A percentile compares a stretch with the other conserved stretches of the same genome.
These are phyloP conservation scores for Plutomurus gul DNA, from an alignment of 1,140 invertebrate genomes.

Conservation along the genomic window DNA sequence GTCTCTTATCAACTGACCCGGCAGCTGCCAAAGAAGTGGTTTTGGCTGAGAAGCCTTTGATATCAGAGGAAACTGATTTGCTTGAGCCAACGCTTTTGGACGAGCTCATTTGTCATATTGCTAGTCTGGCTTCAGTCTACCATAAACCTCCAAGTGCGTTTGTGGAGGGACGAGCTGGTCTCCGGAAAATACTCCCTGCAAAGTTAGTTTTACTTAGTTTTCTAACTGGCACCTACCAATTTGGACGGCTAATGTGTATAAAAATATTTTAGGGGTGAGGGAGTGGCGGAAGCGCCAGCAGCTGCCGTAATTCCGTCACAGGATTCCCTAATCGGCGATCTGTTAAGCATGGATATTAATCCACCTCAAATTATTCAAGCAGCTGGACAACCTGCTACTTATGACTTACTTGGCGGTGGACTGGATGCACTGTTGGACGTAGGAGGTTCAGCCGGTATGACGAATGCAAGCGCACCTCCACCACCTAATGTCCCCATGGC, in stretches of 20 bases:
- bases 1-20: conserved; percentile 96
- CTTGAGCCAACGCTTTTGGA: conserved; percentile 96
- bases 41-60: conserved; percentile 98
- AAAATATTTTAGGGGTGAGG: conserved; percentile 46
- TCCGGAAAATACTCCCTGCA: conserved; percentile 62
- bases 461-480: conserved; percentile 20
- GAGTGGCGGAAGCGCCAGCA: conserved; percentile 53
- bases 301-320: conserved; percentile 83
- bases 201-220: conserved; percentile 18
- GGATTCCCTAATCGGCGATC: conserved; percentile 94
- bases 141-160: conserved; percentile 99
- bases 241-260: too few relatives aligned
- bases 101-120: conserved; percentile 99
- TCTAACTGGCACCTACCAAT: too few relatives aligned
- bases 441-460: conserved; percentile 54
- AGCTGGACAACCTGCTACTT: conserved; percentile 60
- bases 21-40: conserved; percentile 98
- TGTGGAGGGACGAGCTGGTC: conserved; percentile 77
- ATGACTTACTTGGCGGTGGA: conserved; percentile 78
- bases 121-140: conserved; percentile 96
- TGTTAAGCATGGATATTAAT: conserved; percentile 94
- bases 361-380: conserved; percentile 56
- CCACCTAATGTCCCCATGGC: conserved; percentile 56
- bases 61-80: conserved; percentile 98
- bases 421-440: conserved; percentile 76